Evolutionary conservation across 2,113 vertebrate genomes (phyloP).

Genomic region (Copsychus sechellarum): DNA sequence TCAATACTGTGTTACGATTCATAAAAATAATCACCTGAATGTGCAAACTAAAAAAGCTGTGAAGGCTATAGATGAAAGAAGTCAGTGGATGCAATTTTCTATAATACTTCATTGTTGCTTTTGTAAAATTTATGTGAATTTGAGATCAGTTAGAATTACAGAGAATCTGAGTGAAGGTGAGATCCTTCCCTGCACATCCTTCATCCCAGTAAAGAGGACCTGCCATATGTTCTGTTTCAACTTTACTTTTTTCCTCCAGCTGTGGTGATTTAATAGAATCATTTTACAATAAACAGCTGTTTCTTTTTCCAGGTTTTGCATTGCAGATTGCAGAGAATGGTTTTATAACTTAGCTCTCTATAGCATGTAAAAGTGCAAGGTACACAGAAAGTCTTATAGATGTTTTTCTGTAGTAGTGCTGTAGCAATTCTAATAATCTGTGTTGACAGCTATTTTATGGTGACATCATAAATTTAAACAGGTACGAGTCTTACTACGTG

Average conservation of each 20-base stretch:
- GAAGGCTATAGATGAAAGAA: neutral
- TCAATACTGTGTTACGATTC: neutral
- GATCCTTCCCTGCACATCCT: neutral
- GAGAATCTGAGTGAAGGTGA: neutral
- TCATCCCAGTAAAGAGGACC: neutral
- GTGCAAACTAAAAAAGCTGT: neutral
- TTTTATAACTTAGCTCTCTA: neutral
- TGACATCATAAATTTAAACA: neutral
- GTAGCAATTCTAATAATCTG: neutral
- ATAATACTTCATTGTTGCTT: neutral
- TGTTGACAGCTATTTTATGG: neutral
- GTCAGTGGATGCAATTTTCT: neutral
- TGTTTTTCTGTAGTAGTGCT: neutral
- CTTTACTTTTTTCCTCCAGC: neutral
- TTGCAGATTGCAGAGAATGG: neutral
- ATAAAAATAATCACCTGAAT: neutral
- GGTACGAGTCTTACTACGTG: neutral
- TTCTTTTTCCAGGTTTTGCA: neutral
- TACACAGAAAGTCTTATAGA: neutral
- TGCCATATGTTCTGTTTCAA: neutral
- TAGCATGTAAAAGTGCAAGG: neutral
- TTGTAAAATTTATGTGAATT: neutral
- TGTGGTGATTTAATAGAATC: neutral
- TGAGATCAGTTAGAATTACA: neutral
- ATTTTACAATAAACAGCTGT: neutral